A percentile compares a stretch with the other conserved stretches of the same genome.
Conservation (phyloP, 1,140 invertebrate genomes). For the Drosophila murphyi region DNA sequence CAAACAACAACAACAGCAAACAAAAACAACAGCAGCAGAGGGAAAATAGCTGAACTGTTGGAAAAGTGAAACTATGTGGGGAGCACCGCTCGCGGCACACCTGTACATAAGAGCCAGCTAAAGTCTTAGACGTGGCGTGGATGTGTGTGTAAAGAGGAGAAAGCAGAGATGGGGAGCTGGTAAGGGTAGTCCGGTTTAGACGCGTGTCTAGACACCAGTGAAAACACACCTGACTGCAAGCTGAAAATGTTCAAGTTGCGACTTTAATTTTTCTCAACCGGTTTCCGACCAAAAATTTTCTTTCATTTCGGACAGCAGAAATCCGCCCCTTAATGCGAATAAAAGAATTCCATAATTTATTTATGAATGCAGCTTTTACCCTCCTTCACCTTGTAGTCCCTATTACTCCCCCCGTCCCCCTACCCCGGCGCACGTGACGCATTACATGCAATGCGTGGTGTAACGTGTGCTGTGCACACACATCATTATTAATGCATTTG, state of each 20-base stretch:
- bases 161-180: background rate
- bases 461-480: slow-evolving; percentile 71
- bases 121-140: slow-evolving; percentile 11
- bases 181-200: slow-evolving; percentile 6
- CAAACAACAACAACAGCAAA: slow-evolving; percentile 19
- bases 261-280: background rate
- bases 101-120: slow-evolving; percentile 25
- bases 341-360: slow-evolving; percentile 49
- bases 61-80: slow-evolving; percentile 40
- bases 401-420: too few species aligned
- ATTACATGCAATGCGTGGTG: slow-evolving; percentile 65
- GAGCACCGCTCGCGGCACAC: background rate
- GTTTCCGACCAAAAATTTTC: slow-evolving; percentile 7
- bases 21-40: slow-evolving; percentile 5
- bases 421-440: slow-evolving; percentile 52
- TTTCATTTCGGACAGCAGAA: slow-evolving; percentile 18
- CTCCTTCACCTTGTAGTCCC: background rate
- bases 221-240: background rate
- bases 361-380: slow-evolving; percentile 36
- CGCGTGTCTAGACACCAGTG: slow-evolving; percentile 48
- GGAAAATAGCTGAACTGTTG: background rate
- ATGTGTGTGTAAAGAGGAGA: background rate
- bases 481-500: slow-evolving; percentile 79
- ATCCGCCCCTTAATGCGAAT: slow-evolving; percentile 41
- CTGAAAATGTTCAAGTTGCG: slow-evolving; percentile 4